Conservation (phyloP, 2,888 invertebrate species). For the Anorthoa munda region DNA sequence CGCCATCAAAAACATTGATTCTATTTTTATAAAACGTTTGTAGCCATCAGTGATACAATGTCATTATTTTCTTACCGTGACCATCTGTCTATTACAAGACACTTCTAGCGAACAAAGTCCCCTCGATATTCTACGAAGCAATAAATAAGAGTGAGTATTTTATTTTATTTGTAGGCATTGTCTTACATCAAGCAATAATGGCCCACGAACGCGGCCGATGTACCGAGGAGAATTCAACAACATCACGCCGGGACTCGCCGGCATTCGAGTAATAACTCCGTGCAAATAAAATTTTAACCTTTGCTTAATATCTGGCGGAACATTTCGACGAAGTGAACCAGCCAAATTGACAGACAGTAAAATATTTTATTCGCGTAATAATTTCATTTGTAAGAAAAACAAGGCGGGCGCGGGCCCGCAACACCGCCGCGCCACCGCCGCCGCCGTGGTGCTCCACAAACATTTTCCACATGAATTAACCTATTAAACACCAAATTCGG, state of each 20-base stretch:
- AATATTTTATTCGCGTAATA: slow-evolving; percentile 90
- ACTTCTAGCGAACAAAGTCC: slow-evolving; percentile 68
- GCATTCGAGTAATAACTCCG: slow-evolving; percentile 83
- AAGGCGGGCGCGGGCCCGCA: slow-evolving; percentile 70
- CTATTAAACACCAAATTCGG: slow-evolving; percentile 86
- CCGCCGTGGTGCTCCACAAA: slow-evolving; percentile 78
- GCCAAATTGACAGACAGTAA: slow-evolving; percentile 90
- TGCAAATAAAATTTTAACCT: slow-evolving; percentile 90
- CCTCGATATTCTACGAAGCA: slow-evolving; percentile 70
- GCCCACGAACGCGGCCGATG: slow-evolving; percentile 78
- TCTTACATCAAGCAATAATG: slow-evolving; percentile 84
- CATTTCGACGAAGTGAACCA: slow-evolving; percentile 81
- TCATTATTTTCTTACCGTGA: slow-evolving; percentile 60
- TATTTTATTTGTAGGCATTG: slow-evolving; percentile 86
- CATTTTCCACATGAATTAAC: slow-evolving; percentile 89
- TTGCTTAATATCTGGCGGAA: slow-evolving; percentile 88
- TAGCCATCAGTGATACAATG: slow-evolving; percentile 41
- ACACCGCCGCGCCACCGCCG: slow-evolving; percentile 37
- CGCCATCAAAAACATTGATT: slow-evolving; percentile 15
- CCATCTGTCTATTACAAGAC: slow-evolving; percentile 63
- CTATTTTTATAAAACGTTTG: slow-evolving; percentile 20
- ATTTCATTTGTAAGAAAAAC: slow-evolving; percentile 90
- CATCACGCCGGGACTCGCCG: slow-evolving; percentile 77
- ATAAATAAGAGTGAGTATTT: slow-evolving; percentile 82
- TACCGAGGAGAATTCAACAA: slow-evolving; percentile 81